These are phyloP conservation scores for Denticeps clupeoides DNA, from an alignment of 2,797 vertebrate species.

Conservation along the genomic window DNA sequence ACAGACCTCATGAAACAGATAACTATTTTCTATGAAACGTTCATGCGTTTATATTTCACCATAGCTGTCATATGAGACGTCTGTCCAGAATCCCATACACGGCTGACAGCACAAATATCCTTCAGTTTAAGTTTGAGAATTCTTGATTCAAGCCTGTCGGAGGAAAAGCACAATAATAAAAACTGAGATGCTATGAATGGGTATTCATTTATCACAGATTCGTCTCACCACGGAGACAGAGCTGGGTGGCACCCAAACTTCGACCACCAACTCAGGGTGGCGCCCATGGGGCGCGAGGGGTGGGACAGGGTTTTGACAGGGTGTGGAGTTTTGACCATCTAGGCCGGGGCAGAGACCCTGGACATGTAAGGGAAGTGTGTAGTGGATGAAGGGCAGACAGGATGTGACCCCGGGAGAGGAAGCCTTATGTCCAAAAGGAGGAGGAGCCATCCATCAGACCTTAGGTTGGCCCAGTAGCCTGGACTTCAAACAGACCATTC, in stretches of 20 bases:
- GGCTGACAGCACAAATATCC: too few species aligned
- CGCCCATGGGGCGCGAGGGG: slow-evolving; percentile 37
- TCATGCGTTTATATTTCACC: too few species aligned
- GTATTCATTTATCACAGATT: too few species aligned
- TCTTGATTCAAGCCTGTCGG: slow-evolving; percentile 12
- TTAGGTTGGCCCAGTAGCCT: slow-evolving; percentile 34
- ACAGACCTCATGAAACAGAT: too few species aligned
- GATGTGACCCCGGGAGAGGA: slow-evolving; percentile 59
- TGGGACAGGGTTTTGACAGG: slow-evolving; percentile 15
- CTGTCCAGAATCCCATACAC: too few species aligned
- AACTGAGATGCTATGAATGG: too few species aligned
- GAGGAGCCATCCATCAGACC: slow-evolving; percentile 52
- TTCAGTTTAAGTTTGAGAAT: too few species aligned
- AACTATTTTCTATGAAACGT: too few species aligned
- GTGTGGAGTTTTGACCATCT: slow-evolving; percentile 8
- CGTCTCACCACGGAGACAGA: too few species aligned
- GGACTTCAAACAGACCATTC: slow-evolving; percentile 47
- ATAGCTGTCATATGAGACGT: too few species aligned
- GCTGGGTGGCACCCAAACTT: slow-evolving; percentile 44
- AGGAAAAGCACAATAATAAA: too few species aligned
- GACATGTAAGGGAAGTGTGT: slow-evolving; percentile 62
- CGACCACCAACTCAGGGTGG: slow-evolving; percentile 47
- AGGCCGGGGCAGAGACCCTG: slow-evolving; percentile 45
- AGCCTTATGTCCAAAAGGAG: slow-evolving; percentile 49
- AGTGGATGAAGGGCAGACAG: slow-evolving; percentile 66